Base-by-base conservation (phyloP, 2,888 invertebrate genomes). In the Aethes cnicana region DNA sequence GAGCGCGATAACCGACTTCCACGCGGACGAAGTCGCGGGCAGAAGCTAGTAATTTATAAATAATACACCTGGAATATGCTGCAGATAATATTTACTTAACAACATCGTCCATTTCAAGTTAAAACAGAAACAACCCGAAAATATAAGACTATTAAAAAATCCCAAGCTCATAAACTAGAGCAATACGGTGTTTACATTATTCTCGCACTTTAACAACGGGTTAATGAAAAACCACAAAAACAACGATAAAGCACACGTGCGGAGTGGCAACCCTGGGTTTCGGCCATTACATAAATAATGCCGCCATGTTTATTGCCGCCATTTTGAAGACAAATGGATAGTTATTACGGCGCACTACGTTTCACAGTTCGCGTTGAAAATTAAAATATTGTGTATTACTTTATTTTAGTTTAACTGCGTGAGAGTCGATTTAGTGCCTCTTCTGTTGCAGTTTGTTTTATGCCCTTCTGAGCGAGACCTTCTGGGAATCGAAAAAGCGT, bases 291-390 rank as follows among this genome's bases (percentile, higher is more conserved):
- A 89, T 89, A 89, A 89, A 89, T 89, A 87, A 86, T 84, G 81
- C 73, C 74, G 77, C 87, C 80, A 86, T 88, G 87, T 88, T 89
- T 88, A 89, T 87, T 88, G 83, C 89, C 81, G 69, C 89, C 86
- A 89, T 89, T 89, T 85, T 84, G 84, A 87, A 89, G 89, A 89
- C 88, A 89, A 88, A 89, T 88, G 87, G 89, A 80, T 87, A 88
- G 87, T 88, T 88, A 88, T 89, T 86, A 88, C 86, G 75, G 77
- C 77, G 79, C 75, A 81, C 81, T 86, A 77, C 81, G 83, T 85
- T 89, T 88, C 84, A 87, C 85, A 87, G 86, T 84, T 73, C 71
- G 76, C 76, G 75, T 77, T 78, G 78, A 72, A 88, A 89, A 89
- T 88, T 89, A 88, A 88, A 88, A 89, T 89, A 88, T 88, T 85